Evolutionary conservation across 2,797 vertebrate species (phyloP).

Genomic region (Propithecus deckenii): DNA sequence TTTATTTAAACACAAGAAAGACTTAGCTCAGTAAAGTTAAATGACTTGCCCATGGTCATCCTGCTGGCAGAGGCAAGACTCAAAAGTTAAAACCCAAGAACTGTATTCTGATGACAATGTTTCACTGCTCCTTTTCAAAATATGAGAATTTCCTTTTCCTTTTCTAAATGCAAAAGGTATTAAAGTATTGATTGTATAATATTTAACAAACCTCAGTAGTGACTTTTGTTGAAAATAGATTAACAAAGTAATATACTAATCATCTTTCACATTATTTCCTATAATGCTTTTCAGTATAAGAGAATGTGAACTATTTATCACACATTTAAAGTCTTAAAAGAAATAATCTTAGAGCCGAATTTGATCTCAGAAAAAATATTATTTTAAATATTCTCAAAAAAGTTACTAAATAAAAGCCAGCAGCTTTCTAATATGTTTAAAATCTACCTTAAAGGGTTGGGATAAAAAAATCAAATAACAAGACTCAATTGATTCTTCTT

Average conservation of each 20-base stretch:
- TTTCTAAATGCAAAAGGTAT: background rate
- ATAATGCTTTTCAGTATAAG: background rate
- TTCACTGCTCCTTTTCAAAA: background rate
- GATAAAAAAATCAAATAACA: background rate
- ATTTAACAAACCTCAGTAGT: background rate
- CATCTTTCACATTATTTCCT: background rate
- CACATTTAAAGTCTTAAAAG: constrained; percentile 11
- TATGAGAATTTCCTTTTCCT: background rate
- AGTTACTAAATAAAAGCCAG: background rate
- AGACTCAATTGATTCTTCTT: background rate
- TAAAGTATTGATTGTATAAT: background rate
- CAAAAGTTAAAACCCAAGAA: background rate
- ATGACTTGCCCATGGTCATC: background rate
- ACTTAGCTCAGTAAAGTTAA: background rate
- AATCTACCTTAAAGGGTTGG: background rate
- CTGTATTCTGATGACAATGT: background rate
- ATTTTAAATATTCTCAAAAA: background rate
- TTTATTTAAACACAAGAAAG: constrained; percentile 5
- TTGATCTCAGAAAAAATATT: constrained; percentile 14
- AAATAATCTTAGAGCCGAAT: constrained; percentile 3
- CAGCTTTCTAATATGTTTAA: background rate
- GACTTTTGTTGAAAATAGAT: background rate
- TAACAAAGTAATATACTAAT: background rate
- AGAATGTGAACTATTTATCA: background rate
- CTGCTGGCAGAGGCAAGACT: background rate